These are phyloP conservation scores for Pantherophis guttatus DNA, from an alignment of 2,113 vertebrate genomes.

Conservation along the genomic window DNA sequence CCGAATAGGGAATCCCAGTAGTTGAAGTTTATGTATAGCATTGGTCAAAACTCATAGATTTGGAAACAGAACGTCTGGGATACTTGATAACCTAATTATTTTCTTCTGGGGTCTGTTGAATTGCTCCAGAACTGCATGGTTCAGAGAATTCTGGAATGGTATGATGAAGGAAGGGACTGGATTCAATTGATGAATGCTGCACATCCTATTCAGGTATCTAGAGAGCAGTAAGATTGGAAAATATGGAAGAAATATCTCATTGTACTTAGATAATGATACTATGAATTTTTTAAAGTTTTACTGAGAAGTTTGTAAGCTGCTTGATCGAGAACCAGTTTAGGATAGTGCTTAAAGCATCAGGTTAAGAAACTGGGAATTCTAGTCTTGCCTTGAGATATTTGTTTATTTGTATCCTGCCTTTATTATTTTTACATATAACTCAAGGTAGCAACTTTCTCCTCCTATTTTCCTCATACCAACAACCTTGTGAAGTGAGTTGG, in stretches of 20 bases:
- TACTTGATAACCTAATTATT: not conserved
- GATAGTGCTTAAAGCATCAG: not conserved
- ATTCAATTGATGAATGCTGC: not conserved
- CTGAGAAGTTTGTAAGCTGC: not conserved
- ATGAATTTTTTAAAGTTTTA: not conserved
- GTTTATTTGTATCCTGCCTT: not conserved
- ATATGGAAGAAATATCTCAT: not conserved
- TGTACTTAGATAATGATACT: not conserved
- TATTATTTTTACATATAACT: not conserved
- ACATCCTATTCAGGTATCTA: not conserved
- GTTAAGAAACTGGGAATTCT: not conserved
- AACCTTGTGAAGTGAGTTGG: not conserved
- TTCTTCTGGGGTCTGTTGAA: not conserved
- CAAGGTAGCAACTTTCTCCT: not conserved
- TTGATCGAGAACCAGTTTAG: not conserved
- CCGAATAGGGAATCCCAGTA: not conserved
- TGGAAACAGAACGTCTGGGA: not conserved
- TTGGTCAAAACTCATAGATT: not conserved
- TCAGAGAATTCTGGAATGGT: not conserved
- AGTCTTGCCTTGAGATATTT: not conserved
- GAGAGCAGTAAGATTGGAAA: not conserved
- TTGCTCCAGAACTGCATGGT: not conserved
- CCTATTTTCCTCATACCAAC: not conserved
- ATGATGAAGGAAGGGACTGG: not conserved
- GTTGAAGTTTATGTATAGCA: not conserved